phyloP scores from a whole-genome alignment of 1,140 invertebrate genomes.

The Neodiprion lecontei region DNA sequence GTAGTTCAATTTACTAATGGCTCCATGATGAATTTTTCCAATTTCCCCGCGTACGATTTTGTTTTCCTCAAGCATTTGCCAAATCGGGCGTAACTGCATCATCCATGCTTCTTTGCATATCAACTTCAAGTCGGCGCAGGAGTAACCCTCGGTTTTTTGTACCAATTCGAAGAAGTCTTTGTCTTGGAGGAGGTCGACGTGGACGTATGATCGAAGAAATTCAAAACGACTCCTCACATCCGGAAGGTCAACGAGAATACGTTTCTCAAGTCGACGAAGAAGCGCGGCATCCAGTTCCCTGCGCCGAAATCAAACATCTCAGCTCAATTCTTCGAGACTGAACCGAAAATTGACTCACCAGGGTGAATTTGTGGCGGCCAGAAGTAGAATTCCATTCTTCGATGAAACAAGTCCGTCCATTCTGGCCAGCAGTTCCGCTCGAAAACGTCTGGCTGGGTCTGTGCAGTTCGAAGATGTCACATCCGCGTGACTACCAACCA shows the following conservation, averaged over 20 bases:
- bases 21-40: constrained; percentile 36
- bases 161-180: constrained; percentile 66
- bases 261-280: constrained; percentile 86
- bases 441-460: constrained; percentile 90
- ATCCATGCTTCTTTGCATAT: constrained; percentile 89
- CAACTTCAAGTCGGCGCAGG: constrained; percentile 87
- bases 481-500: constrained; percentile 74
- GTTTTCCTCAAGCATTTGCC: constrained; percentile 38
- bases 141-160: constrained; percentile 76
- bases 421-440: constrained; percentile 91
- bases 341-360: constrained; percentile 68
- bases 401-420: constrained; percentile 83
- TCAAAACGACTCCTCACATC: constrained; percentile 67
- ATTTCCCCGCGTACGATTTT: constrained; percentile 26
- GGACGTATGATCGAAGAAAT: constrained; percentile 70
- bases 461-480: constrained; percentile 73
- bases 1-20: constrained; percentile 33
- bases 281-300: constrained; percentile 91
- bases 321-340: constrained; percentile 14
- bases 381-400: constrained; percentile 72
- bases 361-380: constrained; percentile 91
- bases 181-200: constrained; percentile 47
- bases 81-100: constrained; percentile 61
- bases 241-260: constrained; percentile 83
- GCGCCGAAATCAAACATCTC: constrained; percentile 24